phyloP scores from a whole-genome alignment of 2,888 invertebrate species.

The Ophioninae sp. region DNA sequence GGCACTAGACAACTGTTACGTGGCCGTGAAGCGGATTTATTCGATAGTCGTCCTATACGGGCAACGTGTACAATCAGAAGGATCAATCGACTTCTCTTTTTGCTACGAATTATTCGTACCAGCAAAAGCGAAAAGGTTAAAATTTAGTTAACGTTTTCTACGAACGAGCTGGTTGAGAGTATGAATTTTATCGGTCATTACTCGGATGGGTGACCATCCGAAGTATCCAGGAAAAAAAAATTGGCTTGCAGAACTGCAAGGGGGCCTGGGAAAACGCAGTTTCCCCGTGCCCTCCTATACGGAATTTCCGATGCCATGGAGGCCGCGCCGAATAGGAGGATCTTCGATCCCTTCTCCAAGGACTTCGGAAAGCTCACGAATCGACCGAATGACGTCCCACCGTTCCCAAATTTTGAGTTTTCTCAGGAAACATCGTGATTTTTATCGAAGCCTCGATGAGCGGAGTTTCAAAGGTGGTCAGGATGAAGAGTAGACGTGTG shows the following conservation, averaged over 20 bases:
- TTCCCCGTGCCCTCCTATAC: background rate
- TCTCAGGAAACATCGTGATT: background rate
- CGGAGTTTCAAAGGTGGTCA: constrained; percentile 58
- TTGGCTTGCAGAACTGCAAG: no score
- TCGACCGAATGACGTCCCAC: background rate
- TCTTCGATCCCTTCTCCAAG: background rate
- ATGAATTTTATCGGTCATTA: background rate
- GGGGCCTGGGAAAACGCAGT: background rate
- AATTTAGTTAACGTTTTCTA: background rate
- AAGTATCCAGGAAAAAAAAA: no score
- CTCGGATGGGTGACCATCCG: no score
- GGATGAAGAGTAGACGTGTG: constrained; percentile 63
- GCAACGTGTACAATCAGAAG: background rate
- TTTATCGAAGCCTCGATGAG: background rate
- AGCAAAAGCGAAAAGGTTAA: background rate
- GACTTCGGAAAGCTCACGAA: background rate
- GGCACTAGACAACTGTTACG: background rate
- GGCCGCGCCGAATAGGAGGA: no score
- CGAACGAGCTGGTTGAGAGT: background rate
- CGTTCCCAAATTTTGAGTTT: background rate
- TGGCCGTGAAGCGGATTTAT: constrained; percentile 18
- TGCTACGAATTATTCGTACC: background rate
- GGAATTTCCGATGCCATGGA: no score
- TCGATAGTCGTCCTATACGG: background rate
- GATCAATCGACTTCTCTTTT: background rate